phyloP scores from a whole-genome alignment of 2,888 invertebrate genomes.

The Drosophila yooni region DNA sequence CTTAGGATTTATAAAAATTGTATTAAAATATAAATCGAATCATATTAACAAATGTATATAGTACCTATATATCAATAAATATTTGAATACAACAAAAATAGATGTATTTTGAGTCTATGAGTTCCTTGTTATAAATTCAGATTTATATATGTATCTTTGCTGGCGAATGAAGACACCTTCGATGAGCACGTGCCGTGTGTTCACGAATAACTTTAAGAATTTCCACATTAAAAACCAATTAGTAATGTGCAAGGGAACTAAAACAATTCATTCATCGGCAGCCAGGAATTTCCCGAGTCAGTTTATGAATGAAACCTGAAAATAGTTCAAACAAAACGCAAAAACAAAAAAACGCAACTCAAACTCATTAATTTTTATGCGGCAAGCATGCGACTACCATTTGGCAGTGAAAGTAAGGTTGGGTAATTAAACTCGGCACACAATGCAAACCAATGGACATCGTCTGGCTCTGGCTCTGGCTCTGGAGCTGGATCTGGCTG shows the following conservation, averaged over 20 bases:
- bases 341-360: slow-evolving; percentile 14
- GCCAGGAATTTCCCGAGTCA: slow-evolving; percentile 58
- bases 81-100: neutral
- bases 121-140: neutral
- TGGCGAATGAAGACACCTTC: neutral
- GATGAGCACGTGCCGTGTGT: slow-evolving; percentile 11
- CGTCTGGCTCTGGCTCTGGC: slow-evolving; percentile 34
- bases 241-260: slow-evolving; percentile 27
- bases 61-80: neutral
- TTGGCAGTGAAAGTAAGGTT: slow-evolving; percentile 69
- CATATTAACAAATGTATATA: neutral
- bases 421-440: slow-evolving; percentile 63
- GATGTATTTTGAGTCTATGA: neutral
- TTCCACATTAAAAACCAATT: slow-evolving; percentile 72
- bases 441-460: slow-evolving; percentile 44
- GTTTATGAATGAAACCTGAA: slow-evolving; percentile 65
- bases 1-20: neutral
- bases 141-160: neutral
- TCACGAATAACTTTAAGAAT: slow-evolving; percentile 16
- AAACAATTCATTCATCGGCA: slow-evolving; percentile 58
- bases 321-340: neutral
- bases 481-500: neutral
- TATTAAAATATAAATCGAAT: neutral
- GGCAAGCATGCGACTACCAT: slow-evolving; percentile 50
- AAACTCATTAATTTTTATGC: slow-evolving; percentile 72